phyloP scores from a whole-genome alignment of 2,888 invertebrate genomes.

The Amphipoea lucens region DNA sequence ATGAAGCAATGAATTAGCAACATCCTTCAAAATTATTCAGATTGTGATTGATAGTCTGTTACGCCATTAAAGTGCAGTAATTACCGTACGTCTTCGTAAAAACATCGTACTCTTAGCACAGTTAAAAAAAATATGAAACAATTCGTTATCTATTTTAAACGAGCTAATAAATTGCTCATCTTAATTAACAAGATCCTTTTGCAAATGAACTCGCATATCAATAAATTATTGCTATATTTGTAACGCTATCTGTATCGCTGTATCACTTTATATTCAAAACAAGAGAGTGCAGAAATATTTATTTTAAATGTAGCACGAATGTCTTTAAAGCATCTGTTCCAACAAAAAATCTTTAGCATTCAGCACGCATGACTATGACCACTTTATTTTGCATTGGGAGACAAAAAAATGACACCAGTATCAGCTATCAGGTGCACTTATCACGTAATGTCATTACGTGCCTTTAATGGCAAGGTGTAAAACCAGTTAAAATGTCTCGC shows the following conservation, averaged over 20 bases:
- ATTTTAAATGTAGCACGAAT: constrained; percentile 43
- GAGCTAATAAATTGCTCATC: constrained; percentile 22
- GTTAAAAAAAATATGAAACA: background rate
- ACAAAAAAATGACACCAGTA: constrained; percentile 58
- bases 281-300: constrained; percentile 47
- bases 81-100: background rate
- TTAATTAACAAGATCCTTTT: constrained; percentile 5
- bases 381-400: constrained; percentile 49
- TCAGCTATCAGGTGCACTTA: constrained; percentile 60
- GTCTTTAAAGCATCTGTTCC: constrained; percentile 39
- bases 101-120: background rate
- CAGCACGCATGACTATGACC: constrained; percentile 60
- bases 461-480: constrained; percentile 69
- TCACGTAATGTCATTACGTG: constrained; percentile 62
- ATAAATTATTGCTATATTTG: constrained; percentile 39
- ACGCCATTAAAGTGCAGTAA: background rate
- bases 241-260: constrained; percentile 34
- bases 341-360: constrained; percentile 51
- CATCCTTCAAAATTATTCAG: too few relatives aligned
- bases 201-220: constrained; percentile 24
- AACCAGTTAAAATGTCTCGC: constrained; percentile 71
- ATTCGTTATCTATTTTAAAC: background rate
- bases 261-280: constrained; percentile 49
- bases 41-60: background rate
- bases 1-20: background rate